phyloP scores from a whole-genome alignment of 2,113 vertebrate genomes.

The Pelmatolapia mariae region DNA sequence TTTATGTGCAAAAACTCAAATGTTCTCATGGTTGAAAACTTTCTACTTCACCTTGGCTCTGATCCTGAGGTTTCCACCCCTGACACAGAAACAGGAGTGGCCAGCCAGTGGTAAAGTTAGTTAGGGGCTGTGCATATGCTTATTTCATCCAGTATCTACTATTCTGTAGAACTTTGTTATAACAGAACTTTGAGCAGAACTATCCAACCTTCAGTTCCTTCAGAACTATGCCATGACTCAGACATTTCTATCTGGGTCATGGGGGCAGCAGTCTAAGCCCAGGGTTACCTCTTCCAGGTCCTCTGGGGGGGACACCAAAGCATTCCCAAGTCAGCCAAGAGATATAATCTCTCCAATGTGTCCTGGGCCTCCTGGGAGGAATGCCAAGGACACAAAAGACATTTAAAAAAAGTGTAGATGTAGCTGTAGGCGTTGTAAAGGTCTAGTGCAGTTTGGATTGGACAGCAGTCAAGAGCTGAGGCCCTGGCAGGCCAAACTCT shows the following conservation, averaged over 20 bases:
- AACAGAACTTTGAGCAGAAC: background rate
- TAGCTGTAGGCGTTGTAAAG: fast-evolving
- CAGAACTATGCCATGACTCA: too few species aligned
- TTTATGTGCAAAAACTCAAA: background rate
- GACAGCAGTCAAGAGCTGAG: background rate
- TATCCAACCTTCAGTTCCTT: background rate
- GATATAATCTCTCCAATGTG: background rate
- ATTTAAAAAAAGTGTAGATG: background rate
- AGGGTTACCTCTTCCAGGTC: background rate
- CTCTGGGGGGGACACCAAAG: background rate
- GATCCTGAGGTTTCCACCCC: background rate
- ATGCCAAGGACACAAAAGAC: background rate
- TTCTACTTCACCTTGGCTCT: background rate
- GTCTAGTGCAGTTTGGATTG: background rate
- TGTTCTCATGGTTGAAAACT: background rate
- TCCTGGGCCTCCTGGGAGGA: background rate
- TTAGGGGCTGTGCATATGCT: too few species aligned
- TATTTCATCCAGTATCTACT: background rate
- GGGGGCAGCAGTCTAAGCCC: background rate
- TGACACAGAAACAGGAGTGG: too few species aligned
- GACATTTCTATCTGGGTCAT: background rate
- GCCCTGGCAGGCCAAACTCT: background rate
- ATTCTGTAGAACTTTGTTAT: fast-evolving
- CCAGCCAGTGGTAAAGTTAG: too few species aligned
- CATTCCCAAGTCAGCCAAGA: background rate